Base-by-base conservation (phyloP, 2,888 invertebrate species). In the Latrodectus elegans region DNA sequence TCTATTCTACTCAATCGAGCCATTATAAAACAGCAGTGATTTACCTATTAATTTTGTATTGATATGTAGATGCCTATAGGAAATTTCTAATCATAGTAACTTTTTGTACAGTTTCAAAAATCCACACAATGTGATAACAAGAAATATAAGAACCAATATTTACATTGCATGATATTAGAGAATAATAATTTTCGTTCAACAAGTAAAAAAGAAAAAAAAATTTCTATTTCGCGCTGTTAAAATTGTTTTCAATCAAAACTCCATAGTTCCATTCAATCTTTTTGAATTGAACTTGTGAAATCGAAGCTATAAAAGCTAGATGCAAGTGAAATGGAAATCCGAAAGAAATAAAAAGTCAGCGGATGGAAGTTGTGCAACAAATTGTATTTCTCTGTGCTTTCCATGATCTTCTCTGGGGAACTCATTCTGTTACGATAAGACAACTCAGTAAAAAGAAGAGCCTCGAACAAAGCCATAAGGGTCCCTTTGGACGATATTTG, bases 401-500 rank as follows among this genome's bases (percentile, higher is more conserved):
- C 74, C 22, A 68, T 70, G 75, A 75, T 55, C 82, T 70, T 82
- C 82, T 38, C 75, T 8, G 10, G 82, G 70, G 82, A 82, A 15
- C 22, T 55, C 75, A 68, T 82, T 82, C 75, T 22, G 55, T 82
- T 82, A 60, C 82, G 75, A 60, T 12, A 15, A 15, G n/a, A 26
- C 68, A 53, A 65, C 52, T 73, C 51, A 14, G 15, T 26, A 38
- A 15, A 53, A 70, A 82, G 22, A 55, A 70, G 75, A 82, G 74
- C 67, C 22, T 51, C 51, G 70, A 75, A 82, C 60, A 75, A 82
- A 75, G 53, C 82, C 82, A 82, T 75, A 82, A 82, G 75, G 82
- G 75, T 75, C 82, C 82, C 82, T 22, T 70, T 70, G 70, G 75
- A 82, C 60, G 65, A 70, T 70, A 75, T 82, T 82, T 82, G 82